These are phyloP conservation scores for Rhizoglyphus robini DNA, from an alignment of 1,140 invertebrate genomes.

Conservation along the genomic window DNA sequence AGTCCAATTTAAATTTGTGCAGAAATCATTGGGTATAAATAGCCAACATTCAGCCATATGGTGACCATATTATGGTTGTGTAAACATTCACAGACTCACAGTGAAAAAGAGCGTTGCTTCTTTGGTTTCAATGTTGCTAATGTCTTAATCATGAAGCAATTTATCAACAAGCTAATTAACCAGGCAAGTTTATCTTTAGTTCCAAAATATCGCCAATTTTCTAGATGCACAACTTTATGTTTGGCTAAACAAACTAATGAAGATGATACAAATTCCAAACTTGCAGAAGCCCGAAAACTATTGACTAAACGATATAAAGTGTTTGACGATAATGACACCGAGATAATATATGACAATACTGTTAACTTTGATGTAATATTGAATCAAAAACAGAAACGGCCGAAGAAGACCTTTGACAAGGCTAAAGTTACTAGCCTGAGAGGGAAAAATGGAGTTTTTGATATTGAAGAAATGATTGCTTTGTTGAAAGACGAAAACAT, in stretches of 20 bases:
- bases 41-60: no score
- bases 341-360: conserved; percentile 5
- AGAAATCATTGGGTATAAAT: no score
- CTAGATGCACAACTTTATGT: no score
- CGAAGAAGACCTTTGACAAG: neutral
- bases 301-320: neutral
- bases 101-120: no score
- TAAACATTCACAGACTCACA: no score
- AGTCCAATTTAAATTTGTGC: no score
- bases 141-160: no score
- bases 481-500: conserved; percentile 60
- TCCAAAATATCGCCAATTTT: no score
- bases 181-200: no score
- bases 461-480: conserved; percentile 67
- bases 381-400: conserved; percentile 1
- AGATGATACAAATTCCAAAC: neutral
- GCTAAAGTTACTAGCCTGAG: conserved; percentile 25
- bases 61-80: no score
- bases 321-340: conserved; percentile 1
- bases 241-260: neutral
- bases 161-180: no score
- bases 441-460: conserved; percentile 62
- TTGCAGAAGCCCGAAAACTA: neutral
- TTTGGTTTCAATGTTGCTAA: no score
- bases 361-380: neutral